Evolutionary conservation across 2,888 invertebrate genomes (phyloP).

Genomic region (Carpatolechia fugitivella): DNA sequence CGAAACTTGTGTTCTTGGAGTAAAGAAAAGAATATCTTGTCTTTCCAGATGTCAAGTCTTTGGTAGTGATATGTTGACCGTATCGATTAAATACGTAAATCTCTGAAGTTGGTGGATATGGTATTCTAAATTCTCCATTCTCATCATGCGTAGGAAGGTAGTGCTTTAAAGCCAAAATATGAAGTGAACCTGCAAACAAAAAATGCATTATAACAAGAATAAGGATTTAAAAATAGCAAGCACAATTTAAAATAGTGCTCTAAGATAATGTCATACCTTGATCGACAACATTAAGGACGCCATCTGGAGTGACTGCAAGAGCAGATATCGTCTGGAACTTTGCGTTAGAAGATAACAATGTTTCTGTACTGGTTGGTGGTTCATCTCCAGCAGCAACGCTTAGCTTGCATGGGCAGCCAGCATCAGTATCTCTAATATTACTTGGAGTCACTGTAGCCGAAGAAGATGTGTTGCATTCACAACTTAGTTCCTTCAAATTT

Average conservation of each 20-base stretch:
- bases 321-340: constrained; percentile 93
- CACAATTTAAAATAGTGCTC: no score
- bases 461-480: constrained; percentile 79
- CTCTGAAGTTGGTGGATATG: constrained; percentile 95
- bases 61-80: constrained; percentile 97
- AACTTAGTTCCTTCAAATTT: constrained; percentile 74
- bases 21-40: constrained; percentile 97
- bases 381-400: constrained; percentile 80
- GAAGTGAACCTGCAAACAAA: constrained; percentile 81
- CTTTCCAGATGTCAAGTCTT: constrained; percentile 96
- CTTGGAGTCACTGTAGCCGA: constrained; percentile 75
- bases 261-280: constrained; percentile 81
- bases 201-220: no score
- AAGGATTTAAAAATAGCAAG: no score
- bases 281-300: constrained; percentile 97
- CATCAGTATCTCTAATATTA: constrained; percentile 61
- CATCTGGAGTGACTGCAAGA: constrained; percentile 95
- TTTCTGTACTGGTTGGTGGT: constrained; percentile 89
- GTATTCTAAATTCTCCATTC: constrained; percentile 95
- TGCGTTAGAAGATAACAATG: constrained; percentile 92
- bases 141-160: constrained; percentile 92
- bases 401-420: constrained; percentile 69
- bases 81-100: constrained; percentile 96
- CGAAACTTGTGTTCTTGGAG: constrained; percentile 97
- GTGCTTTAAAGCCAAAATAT: constrained; percentile 91